Evolutionary conservation across 2,113 vertebrate species (phyloP).

Genomic region (Elaphurus davidianus): DNA sequence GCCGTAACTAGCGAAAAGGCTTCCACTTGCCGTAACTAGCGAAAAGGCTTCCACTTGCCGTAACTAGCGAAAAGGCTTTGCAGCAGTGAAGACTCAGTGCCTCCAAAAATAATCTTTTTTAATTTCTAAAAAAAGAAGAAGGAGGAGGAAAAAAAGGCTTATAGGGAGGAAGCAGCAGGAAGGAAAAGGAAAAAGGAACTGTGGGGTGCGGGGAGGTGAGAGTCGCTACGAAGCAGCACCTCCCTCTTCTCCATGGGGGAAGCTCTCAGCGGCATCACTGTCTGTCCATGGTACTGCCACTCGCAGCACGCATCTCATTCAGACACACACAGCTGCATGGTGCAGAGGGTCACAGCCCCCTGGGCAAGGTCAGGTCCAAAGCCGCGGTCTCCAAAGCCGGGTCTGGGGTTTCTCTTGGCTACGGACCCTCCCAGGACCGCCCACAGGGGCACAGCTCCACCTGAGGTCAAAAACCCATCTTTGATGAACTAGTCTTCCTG

Average conservation of each 20-base stretch:
- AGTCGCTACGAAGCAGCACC: neutral
- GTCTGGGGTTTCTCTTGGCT: neutral
- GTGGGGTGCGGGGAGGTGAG: neutral
- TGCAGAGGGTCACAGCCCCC: too few species aligned
- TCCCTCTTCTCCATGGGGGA: neutral
- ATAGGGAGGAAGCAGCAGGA: neutral
- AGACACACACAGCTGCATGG: neutral
- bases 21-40: accelerated
- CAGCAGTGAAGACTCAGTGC: neutral
- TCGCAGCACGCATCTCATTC: neutral
- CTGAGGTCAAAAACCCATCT: neutral
- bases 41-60: neutral
- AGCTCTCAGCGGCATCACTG: neutral
- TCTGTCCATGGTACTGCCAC: accelerated
- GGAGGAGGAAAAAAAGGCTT: neutral
- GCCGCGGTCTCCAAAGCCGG: neutral
- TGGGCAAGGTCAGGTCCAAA: neutral
- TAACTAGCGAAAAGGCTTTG: neutral
- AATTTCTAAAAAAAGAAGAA: neutral
- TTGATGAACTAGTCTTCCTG: neutral
- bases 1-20: too few species aligned
- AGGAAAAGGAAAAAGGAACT: neutral
- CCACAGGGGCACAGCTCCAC: neutral
- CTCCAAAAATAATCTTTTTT: neutral
- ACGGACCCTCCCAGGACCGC: neutral